A percentile compares a stretch with the other conserved stretches of the same genome.
phyloP scores from a whole-genome alignment of 2,888 invertebrate species.

The Keiferia lycopersicella region DNA sequence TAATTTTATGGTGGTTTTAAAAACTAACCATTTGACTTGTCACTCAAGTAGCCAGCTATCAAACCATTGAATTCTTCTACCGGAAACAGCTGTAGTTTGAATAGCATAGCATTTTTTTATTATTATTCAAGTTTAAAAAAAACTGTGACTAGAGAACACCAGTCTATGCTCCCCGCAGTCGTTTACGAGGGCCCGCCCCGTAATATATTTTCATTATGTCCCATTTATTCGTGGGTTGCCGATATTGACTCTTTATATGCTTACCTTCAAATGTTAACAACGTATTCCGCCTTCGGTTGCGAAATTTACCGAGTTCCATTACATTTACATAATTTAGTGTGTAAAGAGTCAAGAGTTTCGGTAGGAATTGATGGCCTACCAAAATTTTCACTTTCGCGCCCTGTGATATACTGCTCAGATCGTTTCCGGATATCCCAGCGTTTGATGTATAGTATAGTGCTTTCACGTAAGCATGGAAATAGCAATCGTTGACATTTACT shows the following conservation, averaged over 20 bases:
- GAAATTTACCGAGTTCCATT: conserved; percentile 56
- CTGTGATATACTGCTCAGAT: neutral
- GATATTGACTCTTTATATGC: conserved; percentile 68
- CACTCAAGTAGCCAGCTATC: no score
- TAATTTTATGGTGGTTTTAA: no score
- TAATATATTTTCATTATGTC: conserved; percentile 76
- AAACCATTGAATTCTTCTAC: no score
- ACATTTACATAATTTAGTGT: conserved; percentile 57
- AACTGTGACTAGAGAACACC: no score
- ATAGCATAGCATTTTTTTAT: no score
- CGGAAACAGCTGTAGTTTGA: no score
- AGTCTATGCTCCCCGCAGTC: conserved; percentile 46
- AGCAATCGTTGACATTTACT: no score
- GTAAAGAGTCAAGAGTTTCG: conserved; percentile 33
- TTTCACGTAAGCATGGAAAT: no score
- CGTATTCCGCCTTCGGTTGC: conserved; percentile 50
- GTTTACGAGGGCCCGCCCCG: conserved; percentile 63
- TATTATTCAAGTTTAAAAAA: no score
- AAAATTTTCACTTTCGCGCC: conserved; percentile 20
- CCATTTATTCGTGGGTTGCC: conserved; percentile 67
- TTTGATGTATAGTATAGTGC: no score
- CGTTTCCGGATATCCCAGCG: neutral
- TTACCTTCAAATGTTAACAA: conserved; percentile 67
- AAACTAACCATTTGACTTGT: no score
- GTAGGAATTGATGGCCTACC: conserved; percentile 23